Conservation (phyloP, 1,140 invertebrate species). For the Drosophila orena region DNA sequence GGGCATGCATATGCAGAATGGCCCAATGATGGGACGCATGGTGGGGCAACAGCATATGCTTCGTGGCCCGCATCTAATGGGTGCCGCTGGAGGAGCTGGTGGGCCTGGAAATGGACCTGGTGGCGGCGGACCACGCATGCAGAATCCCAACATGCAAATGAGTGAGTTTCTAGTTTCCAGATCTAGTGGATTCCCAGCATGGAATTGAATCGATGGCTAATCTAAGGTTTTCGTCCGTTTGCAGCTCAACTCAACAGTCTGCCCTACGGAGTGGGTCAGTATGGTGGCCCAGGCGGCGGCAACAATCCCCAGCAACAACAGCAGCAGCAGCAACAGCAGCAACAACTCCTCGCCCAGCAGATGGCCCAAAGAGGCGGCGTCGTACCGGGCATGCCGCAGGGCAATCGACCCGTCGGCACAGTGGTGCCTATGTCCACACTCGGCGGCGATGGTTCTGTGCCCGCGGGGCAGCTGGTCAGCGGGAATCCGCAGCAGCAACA, state of each 20-base stretch:
- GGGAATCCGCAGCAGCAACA: constrained; percentile 66
- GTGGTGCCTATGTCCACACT: constrained; percentile 83
- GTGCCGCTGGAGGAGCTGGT: constrained; percentile 51
- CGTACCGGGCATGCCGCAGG: constrained; percentile 85
- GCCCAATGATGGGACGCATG: constrained; percentile 88
- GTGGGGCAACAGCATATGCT: constrained; percentile 86
- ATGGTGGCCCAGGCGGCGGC: constrained; percentile 70
- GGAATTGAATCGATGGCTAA: not conserved
- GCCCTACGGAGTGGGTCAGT: constrained; percentile 80
- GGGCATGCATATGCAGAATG: constrained; percentile 88
- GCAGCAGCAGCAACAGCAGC: constrained; percentile 65
- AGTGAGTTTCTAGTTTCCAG: constrained; percentile 43
- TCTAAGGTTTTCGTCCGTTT: not conserved
- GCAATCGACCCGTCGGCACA: constrained; percentile 72
- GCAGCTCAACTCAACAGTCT: constrained; percentile 80
- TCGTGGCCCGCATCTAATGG: constrained; percentile 77
- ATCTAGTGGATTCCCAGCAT: not conserved
- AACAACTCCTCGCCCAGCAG: constrained; percentile 75
- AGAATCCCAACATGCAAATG: constrained; percentile 84
- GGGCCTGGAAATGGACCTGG: constrained; percentile 60
- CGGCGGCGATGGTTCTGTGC: constrained; percentile 85
- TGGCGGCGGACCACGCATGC: constrained; percentile 84
- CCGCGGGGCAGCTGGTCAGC: constrained; percentile 71
- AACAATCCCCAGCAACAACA: constrained; percentile 69
- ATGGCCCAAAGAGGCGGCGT: constrained; percentile 86